Base-by-base conservation (phyloP, 2,888 invertebrate genomes). In the Boloria selene region DNA sequence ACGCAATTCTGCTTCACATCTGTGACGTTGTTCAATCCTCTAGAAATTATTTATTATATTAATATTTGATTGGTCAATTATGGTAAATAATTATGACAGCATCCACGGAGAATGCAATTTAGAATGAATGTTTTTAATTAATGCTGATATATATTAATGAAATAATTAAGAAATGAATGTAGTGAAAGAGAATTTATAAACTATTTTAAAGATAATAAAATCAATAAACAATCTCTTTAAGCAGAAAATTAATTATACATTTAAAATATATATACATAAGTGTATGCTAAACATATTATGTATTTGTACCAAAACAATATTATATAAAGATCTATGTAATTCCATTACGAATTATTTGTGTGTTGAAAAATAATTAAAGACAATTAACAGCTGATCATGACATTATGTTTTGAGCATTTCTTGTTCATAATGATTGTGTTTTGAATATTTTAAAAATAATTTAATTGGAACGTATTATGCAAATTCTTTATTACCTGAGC, bases 11-110 rank as follows among this genome's bases (percentile, higher is more conserved):
- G 95, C 95, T 85, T 98, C 98, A 70, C 96, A 95, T 71, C 97
- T 94, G 84, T 98, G 97, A 70, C 99, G 93, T 85, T 98, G 97
- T 81, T 99, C 98, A 77, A 99, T 95, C 79, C 97, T 94, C 95
- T 97, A 59, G 0, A 65, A 65, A 18, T 13, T 54, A 13, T 42
- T 16, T 1, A 44, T 5, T 50, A 13, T 1, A 13, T 22, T 31
- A 47, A 6, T 47, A 45, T n/a, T 45, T 47, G 4, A 13, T 3
- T 10, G 26, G 3, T n/a, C 13, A 17, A 1, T 51, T 18, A 18
- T 0, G 14, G 14, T n/a, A 47, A 47, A n/a, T 14, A 47, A 56
- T 7, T 44, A 7, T 45, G 42, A 18, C 14, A 45, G 18, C n/a
- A 44, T 13, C 1, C 1, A 58, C 18, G 3, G 13, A 14, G 22